Percentiles rank a stretch among this genome's conserved stretches.
phyloP scores from a whole-genome alignment of 37 sponge, comb jelly and placozoan species.

The Hexactinellida sp. region DNA sequence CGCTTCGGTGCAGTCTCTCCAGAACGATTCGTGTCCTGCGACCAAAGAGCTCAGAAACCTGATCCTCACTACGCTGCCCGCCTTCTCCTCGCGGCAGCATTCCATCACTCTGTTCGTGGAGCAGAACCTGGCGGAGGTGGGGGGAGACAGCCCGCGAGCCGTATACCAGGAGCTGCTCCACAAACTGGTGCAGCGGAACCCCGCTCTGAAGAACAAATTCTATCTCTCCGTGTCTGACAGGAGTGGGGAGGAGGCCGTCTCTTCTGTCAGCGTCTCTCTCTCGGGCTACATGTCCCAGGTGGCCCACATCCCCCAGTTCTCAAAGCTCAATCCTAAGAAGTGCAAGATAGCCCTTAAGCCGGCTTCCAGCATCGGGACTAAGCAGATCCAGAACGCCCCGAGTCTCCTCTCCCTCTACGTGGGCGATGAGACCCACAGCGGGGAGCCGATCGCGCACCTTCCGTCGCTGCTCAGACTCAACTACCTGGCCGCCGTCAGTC shows the following conservation, averaged over 20 bases:
- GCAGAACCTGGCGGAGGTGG: background rate
- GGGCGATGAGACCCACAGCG: background rate
- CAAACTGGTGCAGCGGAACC: background rate
- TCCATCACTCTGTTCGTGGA: background rate
- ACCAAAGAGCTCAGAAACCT: background rate
- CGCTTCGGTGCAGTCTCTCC: background rate
- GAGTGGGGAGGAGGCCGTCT: background rate
- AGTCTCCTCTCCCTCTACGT: background rate
- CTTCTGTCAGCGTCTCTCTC: background rate
- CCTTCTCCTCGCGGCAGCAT: background rate
- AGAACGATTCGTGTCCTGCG: background rate
- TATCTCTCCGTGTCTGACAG: background rate
- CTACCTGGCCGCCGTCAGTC: background rate
- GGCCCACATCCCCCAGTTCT: background rate
- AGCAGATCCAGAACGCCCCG: background rate
- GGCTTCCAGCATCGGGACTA: background rate
- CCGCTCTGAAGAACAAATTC: background rate
- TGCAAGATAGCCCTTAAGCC: background rate
- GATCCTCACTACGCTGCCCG: background rate
- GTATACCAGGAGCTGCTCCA: background rate
- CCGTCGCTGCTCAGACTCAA: background rate
- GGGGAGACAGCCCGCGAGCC: background rate
- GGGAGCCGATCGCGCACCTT: background rate
- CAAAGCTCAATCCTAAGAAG: background rate
- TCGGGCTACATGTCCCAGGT: background rate